phyloP scores from a whole-genome alignment of 30 jellyfish, hydroid and myxozoan genomes.

The Phacellophora camtschatica region DNA sequence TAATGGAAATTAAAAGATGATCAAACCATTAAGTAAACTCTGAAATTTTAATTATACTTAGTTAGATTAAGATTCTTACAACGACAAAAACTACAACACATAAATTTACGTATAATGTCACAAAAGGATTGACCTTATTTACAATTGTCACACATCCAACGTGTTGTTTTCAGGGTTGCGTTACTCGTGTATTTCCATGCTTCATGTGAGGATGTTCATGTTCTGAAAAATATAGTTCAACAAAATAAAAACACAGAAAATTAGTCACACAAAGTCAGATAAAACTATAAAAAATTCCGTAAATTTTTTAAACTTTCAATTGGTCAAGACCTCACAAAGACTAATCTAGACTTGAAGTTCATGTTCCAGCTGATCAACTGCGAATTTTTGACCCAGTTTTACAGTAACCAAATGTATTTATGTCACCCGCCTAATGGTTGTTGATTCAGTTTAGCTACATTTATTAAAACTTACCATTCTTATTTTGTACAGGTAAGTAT shows the following conservation, averaged over 20 bases:
- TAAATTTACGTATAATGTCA: constrained; percentile 5
- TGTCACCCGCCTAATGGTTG: too few species aligned
- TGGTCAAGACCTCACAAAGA: too few species aligned
- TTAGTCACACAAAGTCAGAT: too few species aligned
- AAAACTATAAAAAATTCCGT: too few species aligned
- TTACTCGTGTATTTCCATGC: neutral
- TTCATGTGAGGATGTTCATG: too few species aligned
- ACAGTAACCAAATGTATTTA: too few species aligned
- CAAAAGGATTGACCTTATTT: constrained; percentile 22
- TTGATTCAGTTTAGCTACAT: neutral
- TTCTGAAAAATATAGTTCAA: too few species aligned
- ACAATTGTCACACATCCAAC: constrained; percentile 3
- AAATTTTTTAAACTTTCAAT: too few species aligned
- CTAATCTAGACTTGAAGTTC: too few species aligned
- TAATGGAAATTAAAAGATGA: neutral
- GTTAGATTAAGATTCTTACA: neutral
- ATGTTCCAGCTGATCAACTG: too few species aligned
- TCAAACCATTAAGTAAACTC: neutral
- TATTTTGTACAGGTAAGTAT: constrained; percentile 92
- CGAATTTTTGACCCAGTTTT: too few species aligned
- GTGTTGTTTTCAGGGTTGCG: neutral
- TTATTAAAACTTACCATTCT: constrained; percentile 56
- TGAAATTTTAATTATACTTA: constrained; percentile 1
- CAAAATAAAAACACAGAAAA: too few species aligned
- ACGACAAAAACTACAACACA: constrained; percentile 10